Conservation (phyloP, 2,113 vertebrate genomes). For the Dissostichus mawsoni region DNA sequence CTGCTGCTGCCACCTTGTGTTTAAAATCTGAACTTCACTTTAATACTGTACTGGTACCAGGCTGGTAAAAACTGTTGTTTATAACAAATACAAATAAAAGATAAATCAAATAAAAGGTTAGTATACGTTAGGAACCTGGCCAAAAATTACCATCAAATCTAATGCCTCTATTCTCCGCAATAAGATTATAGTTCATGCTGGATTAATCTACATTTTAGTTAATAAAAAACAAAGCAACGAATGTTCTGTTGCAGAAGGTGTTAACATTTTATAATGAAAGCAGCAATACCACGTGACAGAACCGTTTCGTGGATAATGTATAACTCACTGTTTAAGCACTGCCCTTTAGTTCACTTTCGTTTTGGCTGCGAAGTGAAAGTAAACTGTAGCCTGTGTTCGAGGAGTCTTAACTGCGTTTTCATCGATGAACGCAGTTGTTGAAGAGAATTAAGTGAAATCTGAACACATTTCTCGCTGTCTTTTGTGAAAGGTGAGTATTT, state of each 20-base stretch:
- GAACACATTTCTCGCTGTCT: not conserved
- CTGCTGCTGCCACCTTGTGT: constrained; percentile 59
- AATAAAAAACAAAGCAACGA: too few relatives aligned
- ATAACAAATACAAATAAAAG: not conserved
- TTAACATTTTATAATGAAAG: too few relatives aligned
- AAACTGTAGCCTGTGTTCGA: not conserved
- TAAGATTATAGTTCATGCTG: too few relatives aligned
- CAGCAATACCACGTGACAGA: too few relatives aligned
- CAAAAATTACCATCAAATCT: not conserved
- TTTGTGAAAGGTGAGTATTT: not conserved
- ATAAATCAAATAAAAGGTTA: too few relatives aligned
- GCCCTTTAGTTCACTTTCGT: constrained; percentile 17
- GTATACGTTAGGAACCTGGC: not conserved
- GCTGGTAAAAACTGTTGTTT: not conserved
- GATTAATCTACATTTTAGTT: too few relatives aligned
- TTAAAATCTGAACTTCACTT: not conserved
- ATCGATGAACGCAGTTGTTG: fast-evolving
- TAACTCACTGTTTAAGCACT: not conserved
- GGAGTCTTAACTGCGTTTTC: not conserved
- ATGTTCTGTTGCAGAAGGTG: too few relatives aligned
- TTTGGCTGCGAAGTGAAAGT: constrained; percentile 45
- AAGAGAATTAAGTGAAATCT: not conserved
- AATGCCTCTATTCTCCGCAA: not conserved
- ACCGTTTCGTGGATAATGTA: not conserved
- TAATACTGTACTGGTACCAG: not conserved